Percentiles rank a stretch among this genome's conserved stretches.
phyloP scores from a whole-genome alignment of 1,140 invertebrate species.

The Drosophila burlai region DNA sequence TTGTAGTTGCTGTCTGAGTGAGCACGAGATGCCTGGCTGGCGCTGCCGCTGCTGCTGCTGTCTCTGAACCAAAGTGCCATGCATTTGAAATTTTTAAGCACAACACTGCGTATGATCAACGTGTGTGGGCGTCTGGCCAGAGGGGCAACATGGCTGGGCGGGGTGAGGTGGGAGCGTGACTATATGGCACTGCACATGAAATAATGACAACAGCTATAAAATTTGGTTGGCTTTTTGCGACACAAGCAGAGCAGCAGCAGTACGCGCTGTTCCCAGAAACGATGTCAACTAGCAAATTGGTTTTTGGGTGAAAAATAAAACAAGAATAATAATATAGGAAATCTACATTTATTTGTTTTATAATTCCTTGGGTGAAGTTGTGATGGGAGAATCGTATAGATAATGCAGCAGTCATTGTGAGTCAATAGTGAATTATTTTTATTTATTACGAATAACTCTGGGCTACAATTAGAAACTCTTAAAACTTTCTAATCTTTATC shows the following conservation, averaged over 20 bases:
- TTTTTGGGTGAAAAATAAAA: background rate
- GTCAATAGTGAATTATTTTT: background rate
- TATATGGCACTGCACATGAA: conserved; percentile 58
- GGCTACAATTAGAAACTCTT: no score
- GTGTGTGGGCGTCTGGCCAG: conserved; percentile 28
- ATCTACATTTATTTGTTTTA: background rate
- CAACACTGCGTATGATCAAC: conserved; percentile 67
- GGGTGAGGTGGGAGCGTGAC: conserved; percentile 22
- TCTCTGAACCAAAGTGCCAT: conserved; percentile 59
- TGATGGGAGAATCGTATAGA: no score
- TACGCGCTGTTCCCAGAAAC: conserved; percentile 23
- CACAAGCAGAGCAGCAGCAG: conserved; percentile 34
- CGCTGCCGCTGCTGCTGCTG: conserved; percentile 13
- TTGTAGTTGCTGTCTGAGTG: conserved; percentile 48
- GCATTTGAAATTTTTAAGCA: conserved; percentile 68
- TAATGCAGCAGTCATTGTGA: background rate
- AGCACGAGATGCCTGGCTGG: conserved; percentile 42
- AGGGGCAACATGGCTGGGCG: background rate
- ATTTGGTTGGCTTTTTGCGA: conserved; percentile 67
- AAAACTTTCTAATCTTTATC: background rate
- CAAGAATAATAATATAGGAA: background rate
- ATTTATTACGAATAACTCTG: no score
- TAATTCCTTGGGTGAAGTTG: background rate
- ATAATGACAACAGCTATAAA: conserved; percentile 69
- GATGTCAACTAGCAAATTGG: conserved; percentile 10